Evolutionary conservation across 1,140 invertebrate genomes (phyloP), one percentile per base, ranked within the genome.

Genomic region (Heliothis subflexa): DNA sequence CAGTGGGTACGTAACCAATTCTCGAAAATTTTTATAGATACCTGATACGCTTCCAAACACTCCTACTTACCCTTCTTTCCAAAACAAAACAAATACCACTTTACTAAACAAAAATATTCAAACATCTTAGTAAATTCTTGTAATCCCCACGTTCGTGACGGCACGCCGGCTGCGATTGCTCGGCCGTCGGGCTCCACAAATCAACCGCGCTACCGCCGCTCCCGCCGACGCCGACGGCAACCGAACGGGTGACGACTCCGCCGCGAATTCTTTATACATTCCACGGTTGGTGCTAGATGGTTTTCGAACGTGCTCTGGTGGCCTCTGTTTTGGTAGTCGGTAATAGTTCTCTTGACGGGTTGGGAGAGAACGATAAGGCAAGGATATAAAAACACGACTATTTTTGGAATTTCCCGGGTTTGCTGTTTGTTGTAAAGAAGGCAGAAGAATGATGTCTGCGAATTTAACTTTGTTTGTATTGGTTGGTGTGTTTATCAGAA

Each of bases 181-280:
- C 33, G 62, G 61, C 28, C 57, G 16, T 79, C 49, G 33, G 21
- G 64, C 7, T 50, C 79, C 76, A 78, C 84, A 83, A 80, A 80
- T 84, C 80, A 81, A 78, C 75, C 64, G 62, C 71, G 21, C 16
- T 12, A 25, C 14, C 73, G 59, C 55, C 72, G 70, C 54, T 16
- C 54, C 76, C 59, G 62, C 78, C 74, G 25, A 14, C 59, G 62
- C 78, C 74, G 25, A 14, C 45, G 47, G 47, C 73, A 74, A 62
- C 21, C 73, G 68, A 83, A 82, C 66, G 66, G 81, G 61, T 80
- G 82, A 72, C 79, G 76, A 81, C 76, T 64, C 25, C 75, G 62
- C 59, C 28, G 72, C 79, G 78, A 81, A 85, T 85, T 80, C 81
- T 81, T 66, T 78, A 78, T 79, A 82, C 81, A 81, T 79, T 79